Base-by-base conservation (phyloP, 2,797 vertebrate species). In the Chelon labrosus region DNA sequence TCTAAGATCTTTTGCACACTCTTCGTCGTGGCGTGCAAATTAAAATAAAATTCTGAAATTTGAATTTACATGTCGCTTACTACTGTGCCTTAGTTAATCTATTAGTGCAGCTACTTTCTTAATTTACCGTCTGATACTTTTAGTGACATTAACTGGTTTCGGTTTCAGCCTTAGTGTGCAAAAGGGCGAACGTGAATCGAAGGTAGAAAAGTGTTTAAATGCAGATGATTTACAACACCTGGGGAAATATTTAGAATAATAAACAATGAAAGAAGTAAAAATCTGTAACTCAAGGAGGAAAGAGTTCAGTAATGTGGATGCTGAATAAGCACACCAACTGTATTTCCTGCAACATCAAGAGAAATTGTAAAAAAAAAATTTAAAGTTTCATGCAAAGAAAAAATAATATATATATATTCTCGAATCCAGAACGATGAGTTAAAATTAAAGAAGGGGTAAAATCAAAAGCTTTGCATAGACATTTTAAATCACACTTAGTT, bases 401-500 rank as follows among this genome's bases (percentile, higher is more conserved):
- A 39, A 39, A n/a, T n/a, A n/a, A n/a, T n/a, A n/a, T n/a, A n/a
- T 27, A 14, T 22, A 27, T 16, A 4, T 70, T 80, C 16, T 56
- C 37, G 20, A 62, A 68, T 13, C 13, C 7, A 44, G 31, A 35
- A 16, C 0, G 4, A 25, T 22, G 55, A 46, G 13, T n/a, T 59
- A 62, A 74, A 67, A 57, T 1, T 13, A 39, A 41, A 31, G 31
- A 61, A 38, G 10, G 6, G 7, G 10, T 7, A 10, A 55, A 69
- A 65, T 50, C 1, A 50, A 83, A 82, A 81, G 17, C 16, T 81
- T 76, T 75, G 66, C 62, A 81, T 80, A 77, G 81, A 83, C 84
- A 76, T 67, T 89, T 95, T 91, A 88, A 94, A 92, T 91, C 89
- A 93, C 88, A 93, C 90, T 87, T 87, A 92, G 58, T 70, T 92